These are phyloP conservation scores for Thunnus albacares DNA, from an alignment of 2,797 vertebrate species.

Conservation along the genomic window DNA sequence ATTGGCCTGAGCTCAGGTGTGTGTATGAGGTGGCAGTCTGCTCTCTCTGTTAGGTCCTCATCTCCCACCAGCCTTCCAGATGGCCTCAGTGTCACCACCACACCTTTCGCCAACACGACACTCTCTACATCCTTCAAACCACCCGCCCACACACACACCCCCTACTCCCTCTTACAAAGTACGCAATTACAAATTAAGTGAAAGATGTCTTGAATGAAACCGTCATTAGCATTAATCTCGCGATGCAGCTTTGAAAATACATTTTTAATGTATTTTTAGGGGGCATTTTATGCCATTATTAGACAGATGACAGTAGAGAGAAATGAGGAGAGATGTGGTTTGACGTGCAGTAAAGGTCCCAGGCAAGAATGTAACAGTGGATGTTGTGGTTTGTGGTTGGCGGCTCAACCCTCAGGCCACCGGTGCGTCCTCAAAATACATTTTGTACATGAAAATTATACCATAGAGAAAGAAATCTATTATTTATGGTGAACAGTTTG, in stretches of 20 bases:
- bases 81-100: conserved; percentile 64
- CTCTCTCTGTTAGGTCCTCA: conserved; percentile 63
- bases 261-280: not conserved
- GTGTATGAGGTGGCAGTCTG: conserved; percentile 69
- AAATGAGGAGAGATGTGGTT: not conserved
- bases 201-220: conserved; percentile 18
- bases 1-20: conserved; percentile 54
- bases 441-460: no score
- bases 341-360: not conserved
- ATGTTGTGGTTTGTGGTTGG: not conserved
- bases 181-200: conserved; percentile 4
- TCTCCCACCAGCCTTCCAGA: conserved; percentile 77
- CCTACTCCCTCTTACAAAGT: conserved; percentile 20
- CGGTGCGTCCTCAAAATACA: no score
- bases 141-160: not conserved
- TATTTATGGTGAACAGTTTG: no score
- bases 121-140: conserved; percentile 23
- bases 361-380: not conserved
- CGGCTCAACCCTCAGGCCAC: not conserved
- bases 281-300: not conserved
- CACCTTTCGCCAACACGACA: conserved; percentile 55
- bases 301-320: not conserved
- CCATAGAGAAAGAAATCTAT: no score
- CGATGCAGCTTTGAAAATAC: not conserved
- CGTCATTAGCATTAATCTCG: conserved; percentile 31